Evolutionary conservation across 2,113 vertebrate genomes (phyloP), one percentile per base, ranked within the genome.

Genomic region (Megaptera novaeangliae): DNA sequence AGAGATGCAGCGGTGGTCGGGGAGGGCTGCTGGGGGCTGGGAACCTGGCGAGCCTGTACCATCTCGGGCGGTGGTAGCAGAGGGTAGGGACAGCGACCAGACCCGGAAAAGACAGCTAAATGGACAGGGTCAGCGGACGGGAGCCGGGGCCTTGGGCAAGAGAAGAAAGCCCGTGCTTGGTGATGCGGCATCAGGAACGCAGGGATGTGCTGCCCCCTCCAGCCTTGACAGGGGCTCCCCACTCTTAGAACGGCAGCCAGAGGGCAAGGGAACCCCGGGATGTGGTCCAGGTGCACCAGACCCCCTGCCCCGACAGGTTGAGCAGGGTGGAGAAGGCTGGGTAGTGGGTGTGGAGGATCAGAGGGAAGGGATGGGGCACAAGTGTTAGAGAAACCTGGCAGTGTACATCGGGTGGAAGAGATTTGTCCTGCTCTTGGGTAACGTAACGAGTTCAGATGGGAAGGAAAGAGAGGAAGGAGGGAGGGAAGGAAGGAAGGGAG

Each of bases 271-370:
- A 2, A 52, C 12, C 23, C 12, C 23, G 0, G 0, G 27, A 11
- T 2, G n/a, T 7, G 5, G 44, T 4, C 11, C 25, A 12, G 2
- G 34, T 4, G n/a, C 0, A 23, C 57, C n/a, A 13, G 27, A 25
- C 52, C 18, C 52, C 69, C 15, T 52, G 17, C 52, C 52, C 12
- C n/a, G 9, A 21, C 61, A 31, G 34, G 61, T 7, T 9, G 63
- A 66, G 61, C 63, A 57, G 36, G 17, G 29, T 14, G 36, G 11
- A 46, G 18, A 20, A 14, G 3, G 2, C 1, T 34, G 44, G 27
- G 41, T 14, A 84, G 80, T 0, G 18, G 59, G 18, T 34, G 10
- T 8, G 18, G 39, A 21, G 8, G 10, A 29, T 1, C 59, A 14
- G 27, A 44, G 29, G 61, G 18, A 34, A 31, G 29, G 21, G 31